phyloP scores from a whole-genome alignment of 2,113 vertebrate species.

The Periophthalmus modestus region DNA sequence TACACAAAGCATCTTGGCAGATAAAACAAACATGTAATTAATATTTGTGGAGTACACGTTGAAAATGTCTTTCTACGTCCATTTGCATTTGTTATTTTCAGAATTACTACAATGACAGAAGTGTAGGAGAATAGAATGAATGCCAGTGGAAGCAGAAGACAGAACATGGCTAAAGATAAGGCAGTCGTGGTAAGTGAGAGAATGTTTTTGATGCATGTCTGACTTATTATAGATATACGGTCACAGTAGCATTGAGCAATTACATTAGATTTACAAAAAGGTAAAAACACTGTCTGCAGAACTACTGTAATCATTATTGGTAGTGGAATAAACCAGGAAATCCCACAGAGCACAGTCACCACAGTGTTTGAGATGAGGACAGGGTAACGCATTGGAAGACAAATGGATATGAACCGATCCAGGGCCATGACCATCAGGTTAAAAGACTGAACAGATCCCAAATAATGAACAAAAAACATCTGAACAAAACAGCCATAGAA shows the following conservation, averaged over 20 bases:
- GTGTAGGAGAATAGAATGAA: slow-evolving; percentile 71
- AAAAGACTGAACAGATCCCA: slow-evolving; percentile 64
- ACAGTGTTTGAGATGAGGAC: slow-evolving; percentile 55
- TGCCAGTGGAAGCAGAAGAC: slow-evolving; percentile 62
- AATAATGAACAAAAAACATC: slow-evolving; percentile 72
- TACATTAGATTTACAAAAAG: slow-evolving; percentile 66
- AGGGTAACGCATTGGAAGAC: slow-evolving; percentile 64
- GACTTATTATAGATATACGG: slow-evolving; percentile 44
- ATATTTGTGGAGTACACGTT: slow-evolving; percentile 72
- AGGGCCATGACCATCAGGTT: slow-evolving; percentile 69
- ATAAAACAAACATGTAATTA: slow-evolving; percentile 72
- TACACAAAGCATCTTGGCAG: slow-evolving; percentile 74
- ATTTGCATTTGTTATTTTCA: slow-evolving; percentile 52
- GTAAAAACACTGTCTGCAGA: slow-evolving; percentile 24
- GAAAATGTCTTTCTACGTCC: slow-evolving; percentile 57
- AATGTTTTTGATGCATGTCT: slow-evolving; percentile 51
- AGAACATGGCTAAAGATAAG: slow-evolving; percentile 57
- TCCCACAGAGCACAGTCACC: slow-evolving; percentile 49
- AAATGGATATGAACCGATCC: slow-evolving; percentile 69
- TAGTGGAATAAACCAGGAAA: slow-evolving; percentile 59
- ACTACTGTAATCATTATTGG: slow-evolving; percentile 37
- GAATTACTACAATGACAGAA: slow-evolving; percentile 51
- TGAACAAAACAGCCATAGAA: slow-evolving; percentile 66
- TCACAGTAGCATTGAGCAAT: slow-evolving; percentile 73
- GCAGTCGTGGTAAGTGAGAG: not conserved